Evolutionary conservation across 2,113 vertebrate genomes (phyloP).

Genomic region (Morone saxatilis): DNA sequence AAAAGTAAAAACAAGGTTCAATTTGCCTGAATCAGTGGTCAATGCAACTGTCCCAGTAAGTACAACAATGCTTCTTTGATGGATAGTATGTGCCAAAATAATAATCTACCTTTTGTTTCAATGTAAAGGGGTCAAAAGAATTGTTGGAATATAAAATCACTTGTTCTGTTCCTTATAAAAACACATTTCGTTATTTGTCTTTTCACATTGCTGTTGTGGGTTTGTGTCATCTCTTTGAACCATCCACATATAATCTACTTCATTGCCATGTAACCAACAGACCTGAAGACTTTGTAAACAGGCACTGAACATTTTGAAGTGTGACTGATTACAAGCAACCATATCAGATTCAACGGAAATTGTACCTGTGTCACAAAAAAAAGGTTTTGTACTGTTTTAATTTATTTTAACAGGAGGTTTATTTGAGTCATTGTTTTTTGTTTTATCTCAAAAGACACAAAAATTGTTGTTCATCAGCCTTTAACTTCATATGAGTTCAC

Average conservation of each 20-base stretch:
- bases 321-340: slow-evolving; percentile 26
- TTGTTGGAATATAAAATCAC: slow-evolving; percentile 42
- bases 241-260: slow-evolving; percentile 26
- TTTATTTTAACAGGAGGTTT: slow-evolving; percentile 54
- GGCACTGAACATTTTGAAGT: slow-evolving; percentile 35
- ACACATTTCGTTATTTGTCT: slow-evolving; percentile 19
- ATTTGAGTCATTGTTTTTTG: slow-evolving; percentile 29
- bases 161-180: slow-evolving; percentile 35
- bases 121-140: slow-evolving; percentile 44
- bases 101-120: slow-evolving; percentile 41
- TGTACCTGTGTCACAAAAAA: slow-evolving; percentile 54
- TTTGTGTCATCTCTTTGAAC: slow-evolving; percentile 46
- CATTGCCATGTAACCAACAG: slow-evolving; percentile 25
- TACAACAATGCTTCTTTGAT: slow-evolving; percentile 20
- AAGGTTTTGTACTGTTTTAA: slow-evolving; percentile 49
- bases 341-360: slow-evolving; percentile 49
- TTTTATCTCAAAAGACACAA: slow-evolving; percentile 50
- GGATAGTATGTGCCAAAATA: slow-evolving; percentile 64
- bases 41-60: slow-evolving; percentile 36
- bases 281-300: slow-evolving; percentile 39
- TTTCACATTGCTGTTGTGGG: slow-evolving; percentile 31
- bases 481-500: slow-evolving; percentile 48
- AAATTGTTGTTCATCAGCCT: slow-evolving; percentile 59
- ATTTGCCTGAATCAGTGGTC: background rate
- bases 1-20: background rate